Evolutionary conservation across 2,888 invertebrate genomes (phyloP).

Genomic region (Stenichneumon culpator): DNA sequence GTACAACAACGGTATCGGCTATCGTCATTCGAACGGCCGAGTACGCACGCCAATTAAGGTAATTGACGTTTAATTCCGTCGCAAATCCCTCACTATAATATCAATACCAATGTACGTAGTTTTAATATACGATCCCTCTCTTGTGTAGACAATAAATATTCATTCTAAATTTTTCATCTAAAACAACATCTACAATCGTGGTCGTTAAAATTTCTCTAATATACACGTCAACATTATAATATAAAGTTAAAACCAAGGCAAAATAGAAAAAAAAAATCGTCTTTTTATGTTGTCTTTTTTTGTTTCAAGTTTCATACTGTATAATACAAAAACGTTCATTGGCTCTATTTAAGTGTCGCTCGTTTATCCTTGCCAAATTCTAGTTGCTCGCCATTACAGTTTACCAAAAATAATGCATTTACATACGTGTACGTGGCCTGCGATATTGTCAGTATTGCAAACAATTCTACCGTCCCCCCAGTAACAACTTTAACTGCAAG

Average conservation of each 20-base stretch:
- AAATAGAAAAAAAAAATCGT: constrained; percentile 20
- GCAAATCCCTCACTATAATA: constrained; percentile 29
- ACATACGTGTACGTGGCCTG: constrained; percentile 27
- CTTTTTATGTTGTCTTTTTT: constrained; percentile 13
- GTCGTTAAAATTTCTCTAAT: constrained; percentile 50
- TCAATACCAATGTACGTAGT: constrained; percentile 31
- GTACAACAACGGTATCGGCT: constrained; percentile 29
- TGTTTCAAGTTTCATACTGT: constrained; percentile 14
- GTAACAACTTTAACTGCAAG: constrained; percentile 31
- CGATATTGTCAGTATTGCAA: constrained; percentile 49
- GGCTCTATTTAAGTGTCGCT: constrained; percentile 7
- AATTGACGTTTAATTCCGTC: constrained; percentile 51
- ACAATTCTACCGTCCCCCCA: constrained; percentile 54
- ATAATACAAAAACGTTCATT: constrained; percentile 48
- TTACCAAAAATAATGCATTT: constrained; percentile 64
- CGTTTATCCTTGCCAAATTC: constrained; percentile 37
- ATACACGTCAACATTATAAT: constrained; percentile 51
- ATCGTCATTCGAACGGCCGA: constrained; percentile 14
- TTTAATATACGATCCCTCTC: constrained; percentile 34
- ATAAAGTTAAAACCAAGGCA: constrained; percentile 27
- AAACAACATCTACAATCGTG: constrained; percentile 63
- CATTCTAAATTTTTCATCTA: constrained; percentile 48
- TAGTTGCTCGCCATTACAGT: constrained; percentile 29
- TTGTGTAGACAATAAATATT: constrained; percentile 36
- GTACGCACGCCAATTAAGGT: constrained; percentile 35